Evolutionary conservation across 2,113 vertebrate genomes (phyloP).

Genomic region (Pachycephala philippinensis): DNA sequence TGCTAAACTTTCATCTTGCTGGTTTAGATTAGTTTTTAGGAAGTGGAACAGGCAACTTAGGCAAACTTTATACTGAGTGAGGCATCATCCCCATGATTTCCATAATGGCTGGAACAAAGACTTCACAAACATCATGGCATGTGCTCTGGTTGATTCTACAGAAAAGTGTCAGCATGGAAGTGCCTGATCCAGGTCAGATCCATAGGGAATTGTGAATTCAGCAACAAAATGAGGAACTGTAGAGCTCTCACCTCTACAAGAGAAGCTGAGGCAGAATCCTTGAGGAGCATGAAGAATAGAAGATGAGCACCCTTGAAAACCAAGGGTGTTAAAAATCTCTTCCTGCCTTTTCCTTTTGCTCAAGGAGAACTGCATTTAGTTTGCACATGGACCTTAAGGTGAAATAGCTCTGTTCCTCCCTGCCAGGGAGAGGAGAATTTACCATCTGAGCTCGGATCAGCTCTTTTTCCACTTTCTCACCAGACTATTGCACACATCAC

Average conservation of each 20-base stretch:
- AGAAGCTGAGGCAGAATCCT: neutral
- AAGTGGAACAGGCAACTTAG: neutral
- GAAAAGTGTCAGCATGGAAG: neutral
- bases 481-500: neutral
- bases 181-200: neutral
- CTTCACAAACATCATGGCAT: neutral
- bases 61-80: neutral
- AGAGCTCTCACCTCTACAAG: neutral
- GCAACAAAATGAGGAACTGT: neutral
- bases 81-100: neutral
- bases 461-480: neutral
- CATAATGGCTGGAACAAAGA: neutral
- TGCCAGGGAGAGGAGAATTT: neutral
- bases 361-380: neutral
- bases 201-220: neutral
- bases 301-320: neutral
- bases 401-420: neutral
- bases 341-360: neutral
- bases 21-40: neutral
- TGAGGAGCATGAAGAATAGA: neutral
- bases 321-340: neutral
- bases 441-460: neutral
- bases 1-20: neutral
- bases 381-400: neutral
- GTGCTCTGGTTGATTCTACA: neutral